Evolutionary conservation across 2,113 vertebrate species (phyloP), one percentile per base, ranked within the genome.

Genomic region (Oxyura jamaicensis): DNA sequence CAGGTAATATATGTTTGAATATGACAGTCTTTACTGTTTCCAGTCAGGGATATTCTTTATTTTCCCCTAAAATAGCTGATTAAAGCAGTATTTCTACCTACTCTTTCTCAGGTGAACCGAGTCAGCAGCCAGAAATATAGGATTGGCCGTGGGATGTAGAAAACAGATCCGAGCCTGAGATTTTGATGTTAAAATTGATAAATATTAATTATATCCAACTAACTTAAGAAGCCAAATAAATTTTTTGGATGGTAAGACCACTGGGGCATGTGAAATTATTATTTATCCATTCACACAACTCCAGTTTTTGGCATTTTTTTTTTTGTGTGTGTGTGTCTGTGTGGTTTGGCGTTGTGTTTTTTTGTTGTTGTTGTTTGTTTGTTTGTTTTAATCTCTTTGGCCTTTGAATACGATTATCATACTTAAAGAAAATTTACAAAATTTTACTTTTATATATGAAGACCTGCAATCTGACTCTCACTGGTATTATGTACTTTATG

Each of bases 121-220:
- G 75, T 88, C 79, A 91, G 79, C 85, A 90, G 71, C 74, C 8
- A 85, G 41, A 52, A 93, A 73, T 74, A 80, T 35, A 74, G 48
- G n/a, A 83, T 74, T 33, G 63, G 46, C 96, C 91, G 44, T 36
- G 16, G 19, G 60, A 35, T 80, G 85, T 44, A 95, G 86, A 90
- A 91, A 89, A 92, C 22, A 90, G 48, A 83, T 92, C 78, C 68
- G 94, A 69, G 63, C 8, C 60, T 59, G 74, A 35, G 83, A 91
- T 88, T 94, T 83, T 75, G 35, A 68, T 87, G 83, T 60, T 69
- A 80, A 88, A 94, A 95, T 52, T 80, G 28, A 94, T 91, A 91
- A 96, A 95, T 91, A 93, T 90, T 91, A 91, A 96, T 95, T 93
- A 91, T 95, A 91, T 94, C 53, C 46, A 83, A 80, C 89, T 94